These are phyloP conservation scores for Sebastiscus tertius DNA, from an alignment of 2,797 vertebrate species.

Conservation along the genomic window DNA sequence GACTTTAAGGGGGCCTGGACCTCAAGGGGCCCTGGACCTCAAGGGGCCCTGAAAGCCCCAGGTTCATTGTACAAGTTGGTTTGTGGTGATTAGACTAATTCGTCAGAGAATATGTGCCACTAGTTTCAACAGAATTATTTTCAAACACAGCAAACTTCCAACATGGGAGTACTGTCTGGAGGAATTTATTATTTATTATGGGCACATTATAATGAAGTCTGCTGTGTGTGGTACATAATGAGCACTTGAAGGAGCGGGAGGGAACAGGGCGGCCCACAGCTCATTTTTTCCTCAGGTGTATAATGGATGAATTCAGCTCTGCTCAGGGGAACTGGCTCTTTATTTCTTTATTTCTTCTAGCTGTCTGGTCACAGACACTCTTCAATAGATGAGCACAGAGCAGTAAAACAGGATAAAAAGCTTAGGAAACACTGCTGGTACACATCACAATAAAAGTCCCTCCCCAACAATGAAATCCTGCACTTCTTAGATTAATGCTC, in stretches of 20 bases:
- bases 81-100: not conserved
- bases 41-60: too few relatives aligned
- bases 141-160: not conserved
- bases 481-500: slow-evolving; percentile 1
- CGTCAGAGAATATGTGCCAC: not conserved
- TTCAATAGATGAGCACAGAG: not conserved
- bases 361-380: not conserved
- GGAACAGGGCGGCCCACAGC: not conserved
- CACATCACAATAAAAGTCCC: slow-evolving; percentile 7
- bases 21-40: not conserved
- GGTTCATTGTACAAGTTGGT: not conserved
- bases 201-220: not conserved
- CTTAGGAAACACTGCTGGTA: not conserved
- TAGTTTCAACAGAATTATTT: not conserved
- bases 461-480: not conserved
- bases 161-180: too few relatives aligned
- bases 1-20: too few relatives aligned
- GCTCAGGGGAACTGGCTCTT: not conserved
- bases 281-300: not conserved
- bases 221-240: not conserved
- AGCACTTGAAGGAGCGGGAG: not conserved
- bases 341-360: not conserved
- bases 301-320: not conserved
- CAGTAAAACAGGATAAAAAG: not conserved
- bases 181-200: not conserved